Conservation (phyloP, 2,113 vertebrate genomes). For the Sinocyclocheilus anophthalmus region DNA sequence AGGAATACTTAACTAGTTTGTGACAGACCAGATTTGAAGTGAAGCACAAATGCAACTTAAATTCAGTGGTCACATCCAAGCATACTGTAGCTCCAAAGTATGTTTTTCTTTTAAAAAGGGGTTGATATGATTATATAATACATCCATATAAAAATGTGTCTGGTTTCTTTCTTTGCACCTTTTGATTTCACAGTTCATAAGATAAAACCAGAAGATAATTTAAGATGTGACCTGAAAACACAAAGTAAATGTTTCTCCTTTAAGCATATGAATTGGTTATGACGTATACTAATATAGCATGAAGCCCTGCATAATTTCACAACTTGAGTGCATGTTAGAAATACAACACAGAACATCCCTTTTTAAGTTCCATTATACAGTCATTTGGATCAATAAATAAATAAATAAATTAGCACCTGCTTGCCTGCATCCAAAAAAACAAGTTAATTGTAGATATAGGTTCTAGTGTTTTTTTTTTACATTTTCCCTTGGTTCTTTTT, state of each 20-base stretch:
- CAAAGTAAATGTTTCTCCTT: constrained; percentile 50
- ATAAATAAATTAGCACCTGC: constrained; percentile 34
- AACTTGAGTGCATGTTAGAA: constrained; percentile 14
- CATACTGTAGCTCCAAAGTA: constrained; percentile 61
- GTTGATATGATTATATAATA: neutral
- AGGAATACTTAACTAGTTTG: neutral
- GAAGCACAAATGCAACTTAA: constrained; percentile 24
- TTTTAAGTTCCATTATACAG: neutral
- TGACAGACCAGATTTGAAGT: constrained; percentile 7
- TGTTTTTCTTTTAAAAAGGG: neutral
- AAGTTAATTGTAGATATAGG: constrained; percentile 66
- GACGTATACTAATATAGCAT: constrained; percentile 46
- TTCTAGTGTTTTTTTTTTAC: constrained; percentile 48
- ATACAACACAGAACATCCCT: constrained; percentile 54
- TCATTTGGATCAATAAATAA: constrained; percentile 60
- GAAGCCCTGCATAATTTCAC: constrained; percentile 18
- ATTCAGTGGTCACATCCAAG: constrained; percentile 25
- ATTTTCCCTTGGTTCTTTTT: constrained; percentile 61
- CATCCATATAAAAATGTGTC: constrained; percentile 51
- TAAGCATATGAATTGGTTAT: constrained; percentile 52
- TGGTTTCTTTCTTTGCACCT: constrained; percentile 54
- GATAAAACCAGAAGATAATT: constrained; percentile 48
- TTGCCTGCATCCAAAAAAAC: constrained; percentile 28
- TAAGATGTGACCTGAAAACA: constrained; percentile 44
- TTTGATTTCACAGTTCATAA: constrained; percentile 51